Percentiles rank a stretch among this genome's conserved stretches.
Evolutionary conservation across 2,797 vertebrate species (phyloP).

Genomic region (Micropoecilia bifurca): DNA sequence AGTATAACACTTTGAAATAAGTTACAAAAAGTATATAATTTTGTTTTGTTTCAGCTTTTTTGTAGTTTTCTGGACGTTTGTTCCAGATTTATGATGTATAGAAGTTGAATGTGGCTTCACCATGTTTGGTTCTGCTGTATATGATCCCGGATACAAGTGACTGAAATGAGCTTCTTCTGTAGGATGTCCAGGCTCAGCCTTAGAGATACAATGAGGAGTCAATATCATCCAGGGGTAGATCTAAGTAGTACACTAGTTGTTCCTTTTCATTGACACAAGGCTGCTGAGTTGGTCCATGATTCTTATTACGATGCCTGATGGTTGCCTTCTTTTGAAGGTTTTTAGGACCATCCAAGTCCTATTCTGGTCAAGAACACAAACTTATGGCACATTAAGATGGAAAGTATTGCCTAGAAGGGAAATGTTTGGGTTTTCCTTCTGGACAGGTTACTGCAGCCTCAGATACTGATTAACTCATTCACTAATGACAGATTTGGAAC

Average conservation of each 20-base stretch:
- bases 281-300: neutral
- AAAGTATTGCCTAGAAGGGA: neutral
- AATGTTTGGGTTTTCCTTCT: neutral
- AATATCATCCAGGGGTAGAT: neutral
- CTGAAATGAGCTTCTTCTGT: neutral
- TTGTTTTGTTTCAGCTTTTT: too few species aligned
- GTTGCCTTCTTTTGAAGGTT: neutral
- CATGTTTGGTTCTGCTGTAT: neutral
- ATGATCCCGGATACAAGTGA: neutral
- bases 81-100: too few species aligned
- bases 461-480: neutral
- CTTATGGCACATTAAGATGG: neutral
- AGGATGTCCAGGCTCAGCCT: neutral
- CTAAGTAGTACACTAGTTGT: neutral
- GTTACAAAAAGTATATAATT: too few species aligned
- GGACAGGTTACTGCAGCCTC: neutral
- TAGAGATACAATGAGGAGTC: neutral
- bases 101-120: too few species aligned
- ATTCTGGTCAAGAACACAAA: neutral
- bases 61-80: too few species aligned
- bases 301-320: neutral
- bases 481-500: neutral
- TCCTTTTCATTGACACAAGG: neutral
- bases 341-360: neutral
- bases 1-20: neutral